phyloP scores from a whole-genome alignment of 2,888 invertebrate species.

The Polyommatus iphigenia region DNA sequence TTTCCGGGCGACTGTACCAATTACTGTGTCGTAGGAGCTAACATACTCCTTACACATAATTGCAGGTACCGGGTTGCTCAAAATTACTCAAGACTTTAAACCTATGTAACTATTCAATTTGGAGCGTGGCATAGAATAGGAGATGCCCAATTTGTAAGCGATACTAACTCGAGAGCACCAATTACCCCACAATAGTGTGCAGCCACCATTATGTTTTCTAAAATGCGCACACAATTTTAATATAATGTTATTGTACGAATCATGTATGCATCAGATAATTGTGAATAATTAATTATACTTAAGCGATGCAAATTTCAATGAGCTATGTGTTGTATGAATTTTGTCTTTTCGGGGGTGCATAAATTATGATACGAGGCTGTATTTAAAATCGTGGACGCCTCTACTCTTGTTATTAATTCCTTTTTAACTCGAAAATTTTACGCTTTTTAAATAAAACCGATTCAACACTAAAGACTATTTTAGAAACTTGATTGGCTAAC shows the following conservation, averaged over 20 bases:
- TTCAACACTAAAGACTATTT: no score
- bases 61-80: constrained; percentile 16
- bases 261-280: constrained; percentile 25
- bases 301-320: constrained; percentile 31
- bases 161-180: constrained; percentile 30
- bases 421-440: neutral
- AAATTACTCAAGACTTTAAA: constrained; percentile 33
- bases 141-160: constrained; percentile 44
- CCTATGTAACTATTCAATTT: constrained; percentile 41
- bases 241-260: constrained; percentile 28
- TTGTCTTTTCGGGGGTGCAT: constrained; percentile 23
- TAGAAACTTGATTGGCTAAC: no score
- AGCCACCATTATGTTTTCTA: constrained; percentile 28
- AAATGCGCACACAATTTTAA: constrained; percentile 26
- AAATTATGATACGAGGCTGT: constrained; percentile 12
- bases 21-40: neutral
- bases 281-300: constrained; percentile 31
- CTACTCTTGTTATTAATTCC: neutral
- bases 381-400: neutral
- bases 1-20: neutral
- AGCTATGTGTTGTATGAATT: constrained; percentile 3
- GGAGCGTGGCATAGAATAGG: constrained; percentile 43
- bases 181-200: constrained; percentile 27
- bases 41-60: constrained; percentile 10
- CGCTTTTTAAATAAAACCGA: no score